Evolutionary conservation across 2,888 invertebrate species (phyloP), one percentile per base, ranked within the genome.

Genomic region (Archips crataeganus): DNA sequence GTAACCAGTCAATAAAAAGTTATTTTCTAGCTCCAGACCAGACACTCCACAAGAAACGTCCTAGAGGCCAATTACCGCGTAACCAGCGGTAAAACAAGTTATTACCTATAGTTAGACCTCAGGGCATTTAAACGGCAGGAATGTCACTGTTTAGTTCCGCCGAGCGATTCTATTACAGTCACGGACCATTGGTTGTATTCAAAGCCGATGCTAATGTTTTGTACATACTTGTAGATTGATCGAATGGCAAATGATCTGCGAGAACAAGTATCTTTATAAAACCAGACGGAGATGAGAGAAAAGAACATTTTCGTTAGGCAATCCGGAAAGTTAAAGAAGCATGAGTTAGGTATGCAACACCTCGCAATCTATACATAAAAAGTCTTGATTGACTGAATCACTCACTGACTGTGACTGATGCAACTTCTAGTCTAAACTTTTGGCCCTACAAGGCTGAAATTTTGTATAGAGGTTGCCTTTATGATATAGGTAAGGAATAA

Each of bases 121-220:
- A 39, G 59, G 39, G 36, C 69, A 65, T 69, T 59, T 57, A 69
- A 65, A 70, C 51, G 54, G 11, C 15, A 11, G 60, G 73, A 74
- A 70, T 74, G 69, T 42, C 65, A 36, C 69, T 45, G 51, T 63
- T 63, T 74, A 75, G 78, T 76, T 76, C 79, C 77, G 79, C 77
- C 72, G 75, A 66, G 66, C 63, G 68, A 67, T 72, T 64, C 71
- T 68, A 60, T 76, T 71, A 71, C 79, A 79, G 84, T 86, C 85
- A 88, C 88, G 86, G 87, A 79, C 83, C 86, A 90, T 85, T 87
- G 88, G 78, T 75, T 81, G 81, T 84, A 82, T 85, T 89, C 90
- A 91, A 90, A 90, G 87, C 84, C 87, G 80, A 77, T 79, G 66
- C 70, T 74, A 69, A 32, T 42, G 45, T 39, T 32, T 39, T 62